These are phyloP conservation scores for Temnothorax curvispinosus DNA, from an alignment of 1,140 invertebrate species.

Conservation along the genomic window DNA sequence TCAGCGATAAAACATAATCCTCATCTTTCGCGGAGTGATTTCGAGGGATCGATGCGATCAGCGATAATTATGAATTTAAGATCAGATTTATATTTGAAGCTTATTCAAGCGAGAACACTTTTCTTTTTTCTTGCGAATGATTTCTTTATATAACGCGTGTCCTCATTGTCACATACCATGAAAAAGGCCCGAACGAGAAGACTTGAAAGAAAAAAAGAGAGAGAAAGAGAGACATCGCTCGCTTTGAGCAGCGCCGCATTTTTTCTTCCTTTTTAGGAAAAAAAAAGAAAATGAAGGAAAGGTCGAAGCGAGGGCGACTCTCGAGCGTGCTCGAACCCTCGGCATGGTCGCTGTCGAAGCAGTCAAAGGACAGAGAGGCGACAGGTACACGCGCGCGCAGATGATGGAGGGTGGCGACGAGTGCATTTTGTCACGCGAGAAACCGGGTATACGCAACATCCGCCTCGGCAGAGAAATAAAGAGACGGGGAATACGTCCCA, in stretches of 20 bases:
- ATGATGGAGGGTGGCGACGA: slow-evolving; percentile 58
- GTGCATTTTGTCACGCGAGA: slow-evolving; percentile 60
- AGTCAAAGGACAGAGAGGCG: slow-evolving; percentile 63
- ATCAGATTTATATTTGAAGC: slow-evolving; percentile 16
- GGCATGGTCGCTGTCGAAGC: slow-evolving; percentile 30
- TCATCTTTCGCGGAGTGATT: neutral
- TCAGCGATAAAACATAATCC: slow-evolving; percentile 65
- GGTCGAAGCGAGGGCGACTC: slow-evolving; percentile 47
- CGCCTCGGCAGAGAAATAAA: slow-evolving; percentile 27
- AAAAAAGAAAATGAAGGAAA: slow-evolving; percentile 55
- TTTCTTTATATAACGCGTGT: slow-evolving; percentile 40
- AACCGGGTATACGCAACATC: slow-evolving; percentile 43
- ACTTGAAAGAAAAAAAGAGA: slow-evolving; percentile 3
- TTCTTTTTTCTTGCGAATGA: neutral
- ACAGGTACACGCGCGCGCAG: slow-evolving; percentile 58
- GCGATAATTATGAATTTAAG: slow-evolving; percentile 14
- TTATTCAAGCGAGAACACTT: neutral
- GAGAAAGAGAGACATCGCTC: neutral
- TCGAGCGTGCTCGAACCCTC: slow-evolving; percentile 49
- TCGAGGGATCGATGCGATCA: neutral
- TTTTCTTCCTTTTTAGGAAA: slow-evolving; percentile 56
- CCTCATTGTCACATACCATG: slow-evolving; percentile 16
- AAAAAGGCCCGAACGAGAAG: slow-evolving; percentile 30
- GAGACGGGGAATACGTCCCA: neutral
- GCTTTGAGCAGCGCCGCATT: slow-evolving; percentile 54